Conservation (phyloP, 1,140 invertebrate species). For the Camponotus floridanus region DNA sequence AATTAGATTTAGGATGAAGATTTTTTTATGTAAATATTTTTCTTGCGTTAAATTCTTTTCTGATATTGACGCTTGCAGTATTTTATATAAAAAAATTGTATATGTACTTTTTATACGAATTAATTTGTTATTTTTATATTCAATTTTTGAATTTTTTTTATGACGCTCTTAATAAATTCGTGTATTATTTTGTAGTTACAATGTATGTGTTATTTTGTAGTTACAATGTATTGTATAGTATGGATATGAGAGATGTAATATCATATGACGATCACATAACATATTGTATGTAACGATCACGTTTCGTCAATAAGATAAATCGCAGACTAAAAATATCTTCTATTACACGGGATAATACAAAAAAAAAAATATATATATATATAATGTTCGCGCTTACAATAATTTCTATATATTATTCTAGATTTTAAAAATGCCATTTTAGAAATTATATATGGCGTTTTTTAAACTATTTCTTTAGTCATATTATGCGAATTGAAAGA, state of each 20-base stretch:
- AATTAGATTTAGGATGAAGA: background rate
- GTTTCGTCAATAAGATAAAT: background rate
- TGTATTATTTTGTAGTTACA: background rate
- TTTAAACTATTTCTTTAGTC: background rate
- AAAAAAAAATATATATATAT: too few species aligned
- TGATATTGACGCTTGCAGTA: background rate
- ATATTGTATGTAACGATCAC: background rate
- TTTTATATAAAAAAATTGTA: background rate
- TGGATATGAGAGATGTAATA: background rate
- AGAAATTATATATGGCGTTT: background rate
- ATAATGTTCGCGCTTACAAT: background rate
- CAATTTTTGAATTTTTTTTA: background rate
- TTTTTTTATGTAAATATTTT: background rate
- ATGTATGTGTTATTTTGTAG: background rate
- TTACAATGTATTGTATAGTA: background rate
- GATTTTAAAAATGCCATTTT: slow-evolving; percentile 2
- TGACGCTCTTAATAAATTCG: background rate
- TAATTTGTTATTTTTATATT: background rate
- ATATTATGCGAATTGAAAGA: background rate
- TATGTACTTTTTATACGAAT: background rate
- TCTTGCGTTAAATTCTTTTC: background rate
- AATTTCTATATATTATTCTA: background rate
- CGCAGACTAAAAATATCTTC: background rate
- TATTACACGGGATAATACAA: background rate
- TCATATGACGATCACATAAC: background rate